A percentile compares a stretch with the other conserved stretches of the same genome.
phyloP scores from a whole-genome alignment of 2,113 vertebrate species.

The Cyprinus carpio region DNA sequence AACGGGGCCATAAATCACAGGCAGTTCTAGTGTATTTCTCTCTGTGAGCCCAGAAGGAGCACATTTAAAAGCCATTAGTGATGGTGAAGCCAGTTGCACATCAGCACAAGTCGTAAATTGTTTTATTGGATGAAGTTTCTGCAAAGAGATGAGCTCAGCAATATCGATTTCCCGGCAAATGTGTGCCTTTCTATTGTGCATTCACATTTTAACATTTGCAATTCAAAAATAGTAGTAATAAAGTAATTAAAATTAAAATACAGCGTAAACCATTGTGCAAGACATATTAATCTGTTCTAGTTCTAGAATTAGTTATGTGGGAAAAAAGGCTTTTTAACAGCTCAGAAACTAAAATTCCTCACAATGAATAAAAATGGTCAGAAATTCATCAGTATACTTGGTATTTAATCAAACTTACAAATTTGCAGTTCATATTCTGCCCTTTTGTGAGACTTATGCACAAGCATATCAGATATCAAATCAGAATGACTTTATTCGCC shows the following conservation, averaged over 20 bases:
- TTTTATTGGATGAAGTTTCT: constrained; percentile 79
- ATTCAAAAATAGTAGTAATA: background rate
- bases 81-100: constrained; percentile 73
- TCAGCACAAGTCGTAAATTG: constrained; percentile 79
- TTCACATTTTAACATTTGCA: background rate
- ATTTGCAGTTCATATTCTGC: background rate
- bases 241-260: background rate
- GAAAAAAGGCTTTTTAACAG: background rate
- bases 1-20: constrained; percentile 43
- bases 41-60: constrained; percentile 64
- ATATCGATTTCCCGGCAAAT: constrained; percentile 68
- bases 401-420: background rate
- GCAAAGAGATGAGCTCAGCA: constrained; percentile 77
- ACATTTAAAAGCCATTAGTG: constrained; percentile 80
- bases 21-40: constrained; percentile 30
- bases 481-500: too few species aligned
- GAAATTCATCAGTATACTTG: background rate
- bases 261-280: background rate
- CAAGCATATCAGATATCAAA: background rate
- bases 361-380: background rate
- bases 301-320: background rate
- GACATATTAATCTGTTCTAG: background rate
- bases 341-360: background rate
- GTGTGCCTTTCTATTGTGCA: constrained; percentile 11
- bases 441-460: background rate